Base-by-base conservation (phyloP, 2,888 invertebrate genomes). In the Chymomyza caudatula region DNA sequence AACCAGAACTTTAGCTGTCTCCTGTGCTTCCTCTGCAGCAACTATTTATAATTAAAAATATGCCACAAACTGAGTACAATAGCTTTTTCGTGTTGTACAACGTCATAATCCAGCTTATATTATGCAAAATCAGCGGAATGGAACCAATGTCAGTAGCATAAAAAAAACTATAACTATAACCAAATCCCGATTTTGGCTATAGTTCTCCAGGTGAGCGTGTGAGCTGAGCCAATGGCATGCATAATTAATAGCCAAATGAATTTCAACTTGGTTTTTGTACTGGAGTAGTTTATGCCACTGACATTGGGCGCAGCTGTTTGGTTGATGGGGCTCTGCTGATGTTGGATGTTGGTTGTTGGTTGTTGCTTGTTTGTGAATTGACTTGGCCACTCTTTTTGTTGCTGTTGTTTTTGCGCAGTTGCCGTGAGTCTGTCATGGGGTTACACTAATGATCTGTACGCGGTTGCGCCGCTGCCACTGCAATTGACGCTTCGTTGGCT, bases 101-200 rank as follows among this genome's bases (percentile, higher is more conserved):
- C 29, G 11, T 11, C 29, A 37, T 37, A 37, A 37, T 37, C 29
- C 29, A 11, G 29, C 29, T 8, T 42, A 8, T 77, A 71, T 78
- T 76, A 77, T 77, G 71, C 71, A 67, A 76, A 78, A 79, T 76
- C 80, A 77, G 69, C 78, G 71, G n/a, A 80, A 65, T 71, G 79
- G 79, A 79, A 79, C 79, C 78, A 81, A 81, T 79, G 81, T 79
- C 81, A 81, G 78, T 71, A 19, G 17, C 17, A 49, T 3, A 49
- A 19, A 49, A 49, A 8, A 11, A 37, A 37, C 29, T 37, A 11
- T 37, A 37, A 37, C 29, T 11, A 11, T 37, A 37, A 37, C 11
- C 29, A 37, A 37, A 37, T 37, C 29, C 29, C 8, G 29, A 37
- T 17, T 22, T 43, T 56, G 43, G 56, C 17, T 37, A 47, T 17